Base-by-base conservation (phyloP, 2,888 invertebrate species). In the Tenthredo scrophulariae region DNA sequence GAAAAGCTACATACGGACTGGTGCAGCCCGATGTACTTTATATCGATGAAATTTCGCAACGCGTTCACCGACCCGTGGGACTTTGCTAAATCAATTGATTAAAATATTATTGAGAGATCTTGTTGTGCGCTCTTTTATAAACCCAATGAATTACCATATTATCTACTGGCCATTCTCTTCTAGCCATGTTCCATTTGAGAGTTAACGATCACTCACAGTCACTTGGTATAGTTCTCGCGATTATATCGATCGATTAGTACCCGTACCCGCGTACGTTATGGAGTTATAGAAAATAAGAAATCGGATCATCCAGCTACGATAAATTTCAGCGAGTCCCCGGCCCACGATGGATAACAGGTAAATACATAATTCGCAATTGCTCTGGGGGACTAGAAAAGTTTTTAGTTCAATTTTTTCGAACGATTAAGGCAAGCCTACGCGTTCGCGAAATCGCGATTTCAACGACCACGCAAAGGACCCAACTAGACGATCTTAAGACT, bases 161-260 rank as follows among this genome's bases (percentile, higher is more conserved):
- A 87, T 87, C 88, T 62, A 72, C 84, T 70, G 46, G 86, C 88
- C 87, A 88, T 88, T 88, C 87, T 87, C 87, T 85, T 86, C 82
- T 84, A 87, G 85, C 84, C 77, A 77, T 84, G 87, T 85, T 86
- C 87, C 46, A 74, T 85, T 85, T 37, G 37, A 50, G 22, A 80
- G 22, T 67, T 58, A 65, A 58, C 75, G 70, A 84, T 84, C 54
- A 62, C 72, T 84, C 79, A 80, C 75, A 26, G 72, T 74, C 43
- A 70, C 62, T 54, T 54, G 65, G 15, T 43, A 22, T 43, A 29
- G 72, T 84, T 85, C 40, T 58, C 50, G 75, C 62, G 74, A 85
- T 84, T 75, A 85, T 83, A 77, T 26, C 13, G 46, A 70, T 50
- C 65, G 62, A 72, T 79, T 74, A 65, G 43, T 33, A 43, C 2